These are phyloP conservation scores for Punctoribates punctum DNA, from an alignment of 2,888 invertebrate genomes.

Conservation along the genomic window DNA sequence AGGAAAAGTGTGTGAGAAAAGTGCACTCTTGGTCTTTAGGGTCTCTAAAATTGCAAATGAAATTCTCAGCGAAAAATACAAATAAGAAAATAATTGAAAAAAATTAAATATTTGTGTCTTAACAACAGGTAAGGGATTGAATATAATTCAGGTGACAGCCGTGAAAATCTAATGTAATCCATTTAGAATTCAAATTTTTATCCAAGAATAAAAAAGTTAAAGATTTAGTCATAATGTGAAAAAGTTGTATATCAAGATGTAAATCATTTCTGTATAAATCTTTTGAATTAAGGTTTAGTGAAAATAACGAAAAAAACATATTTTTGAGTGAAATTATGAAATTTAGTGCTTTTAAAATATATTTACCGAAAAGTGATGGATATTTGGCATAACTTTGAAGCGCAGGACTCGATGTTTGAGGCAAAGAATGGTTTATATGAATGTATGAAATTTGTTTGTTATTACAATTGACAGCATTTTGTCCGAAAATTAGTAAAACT, in stretches of 20 bases:
- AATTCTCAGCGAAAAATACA: too few species aligned
- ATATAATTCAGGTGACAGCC: background rate
- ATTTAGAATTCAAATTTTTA: background rate
- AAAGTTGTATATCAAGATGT: too few species aligned
- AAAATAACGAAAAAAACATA: background rate
- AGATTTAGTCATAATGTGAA: background rate
- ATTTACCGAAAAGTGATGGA: slow-evolving; percentile 6
- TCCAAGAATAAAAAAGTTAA: background rate
- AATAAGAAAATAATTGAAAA: too few species aligned
- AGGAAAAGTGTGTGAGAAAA: too few species aligned
- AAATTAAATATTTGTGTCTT: too few species aligned
- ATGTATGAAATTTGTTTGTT: background rate
- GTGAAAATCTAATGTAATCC: background rate
- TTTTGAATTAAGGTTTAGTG: too few species aligned
- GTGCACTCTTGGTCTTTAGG: too few species aligned
- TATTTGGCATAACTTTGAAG: slow-evolving; percentile 8
- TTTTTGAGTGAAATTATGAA: background rate
- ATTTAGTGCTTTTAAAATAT: background rate
- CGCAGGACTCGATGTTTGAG: too few species aligned
- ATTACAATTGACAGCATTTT: slow-evolving; percentile 12
- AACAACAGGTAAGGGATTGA: too few species aligned
- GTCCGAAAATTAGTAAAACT: background rate
- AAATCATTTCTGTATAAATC: too few species aligned
- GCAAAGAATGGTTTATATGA: slow-evolving; percentile 3
- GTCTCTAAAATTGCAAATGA: too few species aligned